Evolutionary conservation across 2,888 invertebrate species (phyloP).

Genomic region (Dexiosoma caninum): DNA sequence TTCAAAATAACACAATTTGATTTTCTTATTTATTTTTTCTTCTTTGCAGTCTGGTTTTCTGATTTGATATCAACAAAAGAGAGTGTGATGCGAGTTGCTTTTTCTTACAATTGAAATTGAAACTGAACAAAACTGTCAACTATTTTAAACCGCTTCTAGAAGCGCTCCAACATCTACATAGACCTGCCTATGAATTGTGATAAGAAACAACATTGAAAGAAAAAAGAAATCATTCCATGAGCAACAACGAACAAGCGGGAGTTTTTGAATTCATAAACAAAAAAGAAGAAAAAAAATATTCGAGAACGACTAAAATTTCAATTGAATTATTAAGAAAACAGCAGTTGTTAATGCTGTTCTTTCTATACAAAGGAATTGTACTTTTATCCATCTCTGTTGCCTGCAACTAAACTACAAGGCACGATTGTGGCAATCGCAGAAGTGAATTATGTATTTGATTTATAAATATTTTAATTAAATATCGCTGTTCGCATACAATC

Average conservation of each 20-base stretch:
- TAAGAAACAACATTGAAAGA: neutral
- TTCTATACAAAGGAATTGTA: slow-evolving; percentile 26
- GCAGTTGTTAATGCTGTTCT: neutral
- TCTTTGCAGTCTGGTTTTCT: slow-evolving; percentile 14
- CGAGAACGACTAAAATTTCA: slow-evolving; percentile 11
- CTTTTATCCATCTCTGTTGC: slow-evolving; percentile 8
- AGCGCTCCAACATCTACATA: neutral
- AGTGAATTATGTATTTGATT: slow-evolving; percentile 25
- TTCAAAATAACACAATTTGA: neutral
- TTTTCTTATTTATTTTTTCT: neutral
- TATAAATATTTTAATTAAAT: slow-evolving; percentile 8
- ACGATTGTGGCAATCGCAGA: neutral
- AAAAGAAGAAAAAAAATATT: neutral
- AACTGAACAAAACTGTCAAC: neutral
- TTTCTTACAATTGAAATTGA: neutral
- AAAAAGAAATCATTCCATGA: slow-evolving; percentile 41
- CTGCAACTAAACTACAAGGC: neutral
- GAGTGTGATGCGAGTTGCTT: neutral
- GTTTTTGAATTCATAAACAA: slow-evolving; percentile 12
- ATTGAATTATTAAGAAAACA: slow-evolving; percentile 49
- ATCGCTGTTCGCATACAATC: neutral
- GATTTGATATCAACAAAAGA: slow-evolving; percentile 25
- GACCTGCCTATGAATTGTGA: slow-evolving; percentile 8
- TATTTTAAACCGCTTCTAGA: slow-evolving; percentile 1
- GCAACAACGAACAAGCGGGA: slow-evolving; percentile 7